phyloP scores from a whole-genome alignment of 2,113 vertebrate genomes.

The Oxyura jamaicensis region DNA sequence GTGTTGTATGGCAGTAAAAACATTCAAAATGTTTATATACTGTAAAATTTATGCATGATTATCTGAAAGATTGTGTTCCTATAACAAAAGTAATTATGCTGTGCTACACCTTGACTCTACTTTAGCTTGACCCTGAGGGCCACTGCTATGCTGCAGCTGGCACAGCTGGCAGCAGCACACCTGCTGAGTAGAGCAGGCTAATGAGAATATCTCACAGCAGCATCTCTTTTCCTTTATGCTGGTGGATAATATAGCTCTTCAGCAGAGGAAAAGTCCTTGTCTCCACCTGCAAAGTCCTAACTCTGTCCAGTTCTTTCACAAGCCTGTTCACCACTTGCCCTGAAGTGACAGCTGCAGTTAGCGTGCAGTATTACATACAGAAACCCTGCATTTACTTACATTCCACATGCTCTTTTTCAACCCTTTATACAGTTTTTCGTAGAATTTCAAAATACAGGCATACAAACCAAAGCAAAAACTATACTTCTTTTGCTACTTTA shows the following conservation, averaged over 20 bases:
- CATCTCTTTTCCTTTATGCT: background rate
- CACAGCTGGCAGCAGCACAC: constrained; percentile 40
- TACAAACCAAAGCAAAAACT: background rate
- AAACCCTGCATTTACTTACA: background rate
- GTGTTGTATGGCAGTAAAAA: background rate
- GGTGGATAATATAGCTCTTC: background rate
- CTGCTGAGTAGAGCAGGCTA: constrained; percentile 35
- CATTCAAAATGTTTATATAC: background rate
- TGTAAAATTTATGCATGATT: background rate
- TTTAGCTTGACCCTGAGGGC: constrained; percentile 25
- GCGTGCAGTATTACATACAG: background rate
- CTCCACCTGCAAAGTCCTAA: background rate
- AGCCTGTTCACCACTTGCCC: background rate
- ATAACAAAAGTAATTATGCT: background rate
- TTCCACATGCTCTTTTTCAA: background rate
- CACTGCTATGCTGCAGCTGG: constrained; percentile 20
- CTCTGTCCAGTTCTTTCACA: background rate
- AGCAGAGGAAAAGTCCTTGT: constrained; percentile 24
- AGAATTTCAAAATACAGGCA: background rate
- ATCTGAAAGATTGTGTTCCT: background rate
- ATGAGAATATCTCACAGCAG: constrained; percentile 38
- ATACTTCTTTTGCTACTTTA: background rate
- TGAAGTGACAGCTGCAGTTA: background rate
- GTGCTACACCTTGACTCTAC: background rate
- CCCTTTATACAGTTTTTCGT: background rate